Percentiles rank a stretch among this genome's conserved stretches.
Evolutionary conservation across 2,888 invertebrate species (phyloP).

Genomic region (Morinoia aosen): DNA sequence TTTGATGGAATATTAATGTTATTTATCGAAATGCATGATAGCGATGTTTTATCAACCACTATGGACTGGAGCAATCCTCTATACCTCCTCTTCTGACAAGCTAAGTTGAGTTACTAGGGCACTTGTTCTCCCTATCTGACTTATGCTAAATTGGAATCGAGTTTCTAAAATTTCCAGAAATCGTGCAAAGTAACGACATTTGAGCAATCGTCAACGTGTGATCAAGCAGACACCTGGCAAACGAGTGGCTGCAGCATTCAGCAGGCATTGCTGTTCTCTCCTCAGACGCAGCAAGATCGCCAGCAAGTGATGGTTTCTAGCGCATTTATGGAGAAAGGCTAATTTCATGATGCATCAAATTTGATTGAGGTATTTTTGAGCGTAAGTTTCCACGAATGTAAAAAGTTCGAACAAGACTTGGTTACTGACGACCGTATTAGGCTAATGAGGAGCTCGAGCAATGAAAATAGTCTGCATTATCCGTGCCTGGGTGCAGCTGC

Average conservation of each 20-base stretch:
- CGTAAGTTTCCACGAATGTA: neutral
- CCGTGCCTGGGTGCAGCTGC: neutral
- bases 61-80: too few species aligned
- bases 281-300: neutral
- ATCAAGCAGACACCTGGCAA: neutral
- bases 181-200: neutral
- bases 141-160: neutral
- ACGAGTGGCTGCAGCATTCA: neutral
- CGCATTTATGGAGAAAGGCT: neutral
- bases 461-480: neutral
- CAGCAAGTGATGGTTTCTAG: neutral
- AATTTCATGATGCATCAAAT: neutral
- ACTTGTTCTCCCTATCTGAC: too few species aligned
- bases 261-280: neutral
- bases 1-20: neutral
- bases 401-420: neutral
- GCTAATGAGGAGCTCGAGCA: neutral
- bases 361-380: neutral
- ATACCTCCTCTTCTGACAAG: too few species aligned
- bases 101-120: too few species aligned
- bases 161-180: neutral
- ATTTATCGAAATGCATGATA: neutral
- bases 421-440: neutral
- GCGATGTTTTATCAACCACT: neutral
- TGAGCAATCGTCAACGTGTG: neutral